Conservation (phyloP, 53 echinoderm and acorn worm genomes). For the Pentamera pediparva region DNA sequence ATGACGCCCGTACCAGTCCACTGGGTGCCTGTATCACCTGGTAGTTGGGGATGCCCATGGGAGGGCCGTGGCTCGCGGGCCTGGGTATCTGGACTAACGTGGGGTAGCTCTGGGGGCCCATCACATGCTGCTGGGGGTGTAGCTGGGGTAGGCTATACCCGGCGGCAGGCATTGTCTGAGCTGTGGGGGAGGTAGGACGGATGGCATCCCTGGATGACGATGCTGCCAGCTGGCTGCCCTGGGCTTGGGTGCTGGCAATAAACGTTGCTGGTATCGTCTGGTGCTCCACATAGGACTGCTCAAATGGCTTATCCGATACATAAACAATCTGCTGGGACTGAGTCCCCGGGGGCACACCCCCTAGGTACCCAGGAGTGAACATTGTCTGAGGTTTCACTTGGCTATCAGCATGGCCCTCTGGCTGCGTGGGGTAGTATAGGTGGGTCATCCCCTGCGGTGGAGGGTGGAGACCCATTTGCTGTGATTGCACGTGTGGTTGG, state of each 20-base stretch:
- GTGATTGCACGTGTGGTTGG: conserved; percentile 29
- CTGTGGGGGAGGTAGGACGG: conserved; percentile 27
- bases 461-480: neutral
- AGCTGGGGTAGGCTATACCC: neutral
- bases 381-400: conserved; percentile 25
- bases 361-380: conserved; percentile 4
- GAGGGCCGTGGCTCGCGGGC: too few species aligned
- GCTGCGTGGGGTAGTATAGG: neutral
- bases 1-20: too few species aligned
- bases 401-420: conserved; percentile 9
- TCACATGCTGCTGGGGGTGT: conserved; percentile 7
- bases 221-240: conserved; percentile 5
- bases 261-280: conserved; percentile 15
- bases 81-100: conserved; percentile 14
- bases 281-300: neutral
- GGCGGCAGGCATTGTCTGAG: conserved; percentile 19
- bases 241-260: conserved; percentile 8
- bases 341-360: neutral
- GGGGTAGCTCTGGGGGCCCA: conserved; percentile 11
- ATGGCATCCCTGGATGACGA: conserved; percentile 25
- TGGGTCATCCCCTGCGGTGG: neutral
- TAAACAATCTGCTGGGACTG: conserved; percentile 27
- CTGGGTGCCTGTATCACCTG: too few species aligned
- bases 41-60: too few species aligned
- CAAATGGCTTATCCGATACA: conserved; percentile 12